A percentile compares a stretch with the other conserved stretches of the same genome.
Evolutionary conservation across 2,888 invertebrate genomes (phyloP).

Genomic region (Cantharis lateralis): DNA sequence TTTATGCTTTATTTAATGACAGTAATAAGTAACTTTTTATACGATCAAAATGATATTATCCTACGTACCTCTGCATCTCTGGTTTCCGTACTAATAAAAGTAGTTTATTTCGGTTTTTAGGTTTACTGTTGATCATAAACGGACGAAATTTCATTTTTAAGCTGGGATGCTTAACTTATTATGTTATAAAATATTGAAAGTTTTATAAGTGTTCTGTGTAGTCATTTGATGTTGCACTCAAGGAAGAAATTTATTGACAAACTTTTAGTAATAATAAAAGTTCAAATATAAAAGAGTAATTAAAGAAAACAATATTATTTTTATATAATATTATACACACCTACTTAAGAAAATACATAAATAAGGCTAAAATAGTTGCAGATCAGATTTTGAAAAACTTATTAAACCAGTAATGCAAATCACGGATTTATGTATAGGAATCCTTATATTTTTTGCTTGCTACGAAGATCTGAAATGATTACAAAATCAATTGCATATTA

Average conservation of each 20-base stretch:
- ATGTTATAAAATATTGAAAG: constrained; percentile 9
- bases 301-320: not conserved
- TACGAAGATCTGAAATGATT: not conserved
- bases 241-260: not conserved
- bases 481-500: not conserved
- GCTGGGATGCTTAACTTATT: constrained; percentile 25
- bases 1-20: not conserved
- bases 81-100: constrained; percentile 26
- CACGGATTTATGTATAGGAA: not conserved
- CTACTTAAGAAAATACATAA: not conserved
- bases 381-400: not conserved
- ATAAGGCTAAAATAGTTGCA: not conserved
- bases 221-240: not conserved
- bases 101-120: constrained; percentile 29
- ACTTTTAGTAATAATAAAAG: not conserved
- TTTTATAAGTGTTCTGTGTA: not conserved
- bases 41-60: not conserved
- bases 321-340: not conserved
- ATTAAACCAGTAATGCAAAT: not conserved
- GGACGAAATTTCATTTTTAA: constrained; percentile 28
- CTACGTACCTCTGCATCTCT: not conserved
- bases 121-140: constrained; percentile 27
- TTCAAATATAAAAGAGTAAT: not conserved
- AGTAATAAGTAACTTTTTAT: not conserved
- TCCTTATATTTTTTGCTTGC: not conserved